Evolutionary conservation across 2,888 invertebrate genomes (phyloP).

Genomic region (Ichneumoninae sp.): DNA sequence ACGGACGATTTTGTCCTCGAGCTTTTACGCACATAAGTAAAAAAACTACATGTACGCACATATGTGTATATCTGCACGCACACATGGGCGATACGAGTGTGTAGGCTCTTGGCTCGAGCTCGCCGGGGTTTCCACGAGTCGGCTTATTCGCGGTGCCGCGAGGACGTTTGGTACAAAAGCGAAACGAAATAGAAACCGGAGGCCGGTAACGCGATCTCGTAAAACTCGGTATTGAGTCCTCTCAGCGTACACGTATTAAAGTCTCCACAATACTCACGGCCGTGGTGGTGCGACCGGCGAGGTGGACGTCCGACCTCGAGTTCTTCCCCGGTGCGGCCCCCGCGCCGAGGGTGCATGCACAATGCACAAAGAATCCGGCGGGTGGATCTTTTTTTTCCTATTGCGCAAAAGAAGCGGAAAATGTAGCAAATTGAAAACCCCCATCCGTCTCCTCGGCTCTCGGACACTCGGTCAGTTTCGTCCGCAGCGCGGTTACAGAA

Average conservation of each 20-base stretch:
- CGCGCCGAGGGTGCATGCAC: slow-evolving; percentile 57
- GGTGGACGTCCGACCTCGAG: slow-evolving; percentile 66
- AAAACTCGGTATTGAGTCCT: slow-evolving; percentile 27
- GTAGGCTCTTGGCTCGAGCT: not conserved
- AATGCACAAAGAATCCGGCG: slow-evolving; percentile 42
- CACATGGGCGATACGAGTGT: not conserved
- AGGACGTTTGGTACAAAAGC: slow-evolving; percentile 20
- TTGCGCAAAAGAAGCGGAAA: slow-evolving; percentile 73
- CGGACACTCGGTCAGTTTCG: slow-evolving; percentile 18
- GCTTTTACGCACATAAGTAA: slow-evolving; percentile 4
- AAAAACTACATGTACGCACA: slow-evolving; percentile 5
- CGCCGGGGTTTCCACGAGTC: slow-evolving; percentile 22
- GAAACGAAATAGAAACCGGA: slow-evolving; percentile 36
- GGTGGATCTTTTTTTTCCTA: slow-evolving; percentile 31
- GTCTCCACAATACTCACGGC: not conserved
- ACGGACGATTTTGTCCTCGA: slow-evolving; percentile 51
- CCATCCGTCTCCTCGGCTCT: slow-evolving; percentile 11
- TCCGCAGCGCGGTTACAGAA: slow-evolving; percentile 52
- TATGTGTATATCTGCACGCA: not conserved
- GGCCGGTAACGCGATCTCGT: slow-evolving; percentile 46
- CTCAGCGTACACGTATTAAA: slow-evolving; percentile 4
- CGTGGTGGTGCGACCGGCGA: slow-evolving; percentile 41
- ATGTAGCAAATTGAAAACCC: slow-evolving; percentile 70
- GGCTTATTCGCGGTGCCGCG: slow-evolving; percentile 31
- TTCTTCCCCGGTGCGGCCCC: slow-evolving; percentile 2